A percentile compares a stretch with the other conserved stretches of the same genome.
Conservation (phyloP, 2,888 invertebrate genomes). For the Ernsta delagoae region DNA sequence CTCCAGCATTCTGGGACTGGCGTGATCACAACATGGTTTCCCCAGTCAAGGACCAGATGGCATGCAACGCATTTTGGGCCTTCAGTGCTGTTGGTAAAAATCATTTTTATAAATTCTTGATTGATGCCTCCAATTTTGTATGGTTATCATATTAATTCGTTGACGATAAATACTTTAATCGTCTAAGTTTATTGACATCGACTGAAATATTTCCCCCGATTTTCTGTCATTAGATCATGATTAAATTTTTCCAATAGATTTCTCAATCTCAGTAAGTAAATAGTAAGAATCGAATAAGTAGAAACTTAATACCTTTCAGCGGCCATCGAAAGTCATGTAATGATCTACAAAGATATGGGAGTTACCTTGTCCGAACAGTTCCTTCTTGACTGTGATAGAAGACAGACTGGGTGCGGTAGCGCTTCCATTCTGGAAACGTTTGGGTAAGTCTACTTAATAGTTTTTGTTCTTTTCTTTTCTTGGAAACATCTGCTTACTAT, state of each 20-base stretch:
- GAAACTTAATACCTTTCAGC: not conserved
- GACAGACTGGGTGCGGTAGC: not conserved
- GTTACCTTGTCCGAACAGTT: not conserved
- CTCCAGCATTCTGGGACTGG: slow-evolving; percentile 56
- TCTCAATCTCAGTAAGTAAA: no score
- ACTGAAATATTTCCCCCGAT: no score
- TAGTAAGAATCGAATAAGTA: no score
- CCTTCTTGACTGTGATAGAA: not conserved
- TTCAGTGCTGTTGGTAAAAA: slow-evolving; percentile 57
- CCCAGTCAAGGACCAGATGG: slow-evolving; percentile 57
- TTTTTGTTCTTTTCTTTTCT: no score
- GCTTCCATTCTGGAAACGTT: not conserved
- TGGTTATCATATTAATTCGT: no score
- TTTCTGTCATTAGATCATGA: no score
- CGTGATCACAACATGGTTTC: slow-evolving; percentile 47
- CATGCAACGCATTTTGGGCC: slow-evolving; percentile 62
- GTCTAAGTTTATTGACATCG: no score
- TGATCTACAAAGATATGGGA: not conserved
- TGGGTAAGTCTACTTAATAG: not conserved
- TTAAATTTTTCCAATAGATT: no score
- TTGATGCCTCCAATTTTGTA: no score
- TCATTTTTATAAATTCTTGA: not conserved
- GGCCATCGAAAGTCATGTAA: not conserved
- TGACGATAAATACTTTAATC: no score
- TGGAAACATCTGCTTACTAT: no score